Conservation (phyloP, 2,888 invertebrate genomes). For the Bellardia bayeri region DNA sequence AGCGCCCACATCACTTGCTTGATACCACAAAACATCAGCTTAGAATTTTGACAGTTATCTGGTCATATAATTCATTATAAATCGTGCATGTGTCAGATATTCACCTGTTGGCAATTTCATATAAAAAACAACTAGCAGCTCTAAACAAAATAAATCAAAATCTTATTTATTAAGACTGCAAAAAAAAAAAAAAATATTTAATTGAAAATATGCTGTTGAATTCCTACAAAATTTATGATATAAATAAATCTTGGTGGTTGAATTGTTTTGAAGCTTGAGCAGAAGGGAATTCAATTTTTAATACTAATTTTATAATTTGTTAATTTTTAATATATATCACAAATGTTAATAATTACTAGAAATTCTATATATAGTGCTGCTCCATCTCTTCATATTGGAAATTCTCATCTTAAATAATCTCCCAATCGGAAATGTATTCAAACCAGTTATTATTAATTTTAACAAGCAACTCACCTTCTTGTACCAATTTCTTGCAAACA, state of each 20-base stretch:
- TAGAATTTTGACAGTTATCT: constrained; percentile 34
- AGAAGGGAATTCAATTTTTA: too few species aligned
- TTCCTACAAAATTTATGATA: background rate
- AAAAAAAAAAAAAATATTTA: background rate
- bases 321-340: too few species aligned
- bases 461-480: constrained; percentile 87
- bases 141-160: constrained; percentile 31
- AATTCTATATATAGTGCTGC: too few species aligned
- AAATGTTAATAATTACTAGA: too few species aligned
- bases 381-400: too few species aligned
- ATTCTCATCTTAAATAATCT: too few species aligned
- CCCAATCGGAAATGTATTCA: too few species aligned
- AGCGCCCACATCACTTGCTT: constrained; percentile 40
- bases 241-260: constrained; percentile 45
- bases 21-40: constrained; percentile 17
- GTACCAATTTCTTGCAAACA: constrained; percentile 90
- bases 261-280: too few species aligned
- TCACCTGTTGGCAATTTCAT: constrained; percentile 45
- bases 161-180: background rate
- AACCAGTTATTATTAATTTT: too few species aligned
- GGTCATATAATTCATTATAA: constrained; percentile 55
- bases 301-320: too few species aligned
- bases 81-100: constrained; percentile 52
- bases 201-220: background rate
- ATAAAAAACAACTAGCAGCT: background rate